These are phyloP conservation scores for Lipotes vexillifer DNA, from an alignment of 2,113 vertebrate genomes.

Conservation along the genomic window DNA sequence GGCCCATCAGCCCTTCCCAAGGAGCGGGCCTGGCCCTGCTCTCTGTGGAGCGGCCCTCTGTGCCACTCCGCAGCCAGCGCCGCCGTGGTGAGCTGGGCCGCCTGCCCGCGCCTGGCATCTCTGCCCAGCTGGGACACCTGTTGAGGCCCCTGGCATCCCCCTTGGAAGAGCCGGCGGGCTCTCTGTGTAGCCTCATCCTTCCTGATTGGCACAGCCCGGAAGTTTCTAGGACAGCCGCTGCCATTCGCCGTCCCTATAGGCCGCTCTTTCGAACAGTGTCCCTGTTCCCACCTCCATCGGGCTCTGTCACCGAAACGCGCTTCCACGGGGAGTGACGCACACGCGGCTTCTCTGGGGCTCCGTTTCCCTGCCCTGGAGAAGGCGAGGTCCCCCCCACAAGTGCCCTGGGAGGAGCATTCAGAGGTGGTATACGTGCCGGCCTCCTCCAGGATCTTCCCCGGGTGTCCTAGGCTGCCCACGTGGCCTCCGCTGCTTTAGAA, in stretches of 20 bases:
- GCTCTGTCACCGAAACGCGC: accelerated
- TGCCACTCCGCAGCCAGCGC: background rate
- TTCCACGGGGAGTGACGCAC: accelerated
- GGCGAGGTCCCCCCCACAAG: background rate
- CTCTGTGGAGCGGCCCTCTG: background rate
- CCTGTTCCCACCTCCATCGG: background rate
- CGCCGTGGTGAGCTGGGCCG: background rate
- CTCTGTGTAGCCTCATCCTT: background rate
- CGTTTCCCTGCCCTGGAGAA: background rate
- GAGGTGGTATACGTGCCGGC: accelerated
- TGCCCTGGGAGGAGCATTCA: background rate
- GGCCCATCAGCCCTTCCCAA: background rate
- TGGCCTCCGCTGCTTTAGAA: background rate
- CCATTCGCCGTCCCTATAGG: background rate
- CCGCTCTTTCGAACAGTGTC: slow-evolving; percentile 51
- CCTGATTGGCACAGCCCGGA: slow-evolving; percentile 48
- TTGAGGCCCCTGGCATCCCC: background rate
- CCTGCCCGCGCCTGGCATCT: background rate
- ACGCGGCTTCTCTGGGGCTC: background rate
- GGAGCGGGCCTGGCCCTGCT: background rate
- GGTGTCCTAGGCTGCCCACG: background rate
- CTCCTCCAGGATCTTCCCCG: accelerated
- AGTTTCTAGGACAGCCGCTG: slow-evolving; percentile 58
- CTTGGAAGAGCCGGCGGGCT: background rate
- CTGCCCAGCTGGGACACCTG: slow-evolving; percentile 4